A percentile compares a stretch with the other conserved stretches of the same genome.
These are phyloP conservation scores for Zophobas atratus DNA, from an alignment of 1,140 invertebrate species.

Conservation along the genomic window DNA sequence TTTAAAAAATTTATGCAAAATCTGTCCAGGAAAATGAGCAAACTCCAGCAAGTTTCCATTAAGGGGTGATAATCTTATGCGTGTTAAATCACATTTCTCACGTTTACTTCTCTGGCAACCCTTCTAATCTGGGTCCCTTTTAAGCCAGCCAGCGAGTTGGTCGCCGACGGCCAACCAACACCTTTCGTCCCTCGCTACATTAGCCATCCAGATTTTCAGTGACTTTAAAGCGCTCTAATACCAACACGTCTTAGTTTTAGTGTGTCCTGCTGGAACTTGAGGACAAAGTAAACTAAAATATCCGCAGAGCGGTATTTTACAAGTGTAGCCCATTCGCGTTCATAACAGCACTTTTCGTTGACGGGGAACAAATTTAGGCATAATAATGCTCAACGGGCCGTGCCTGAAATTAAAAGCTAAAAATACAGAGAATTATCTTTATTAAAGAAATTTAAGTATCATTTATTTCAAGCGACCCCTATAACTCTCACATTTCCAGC, in stretches of 20 bases:
- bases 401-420: slow-evolving; percentile 1
- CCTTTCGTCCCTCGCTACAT: slow-evolving; percentile 37
- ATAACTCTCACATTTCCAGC: slow-evolving; percentile 8
- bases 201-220: slow-evolving; percentile 39
- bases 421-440: slow-evolving; percentile 8
- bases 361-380: not conserved
- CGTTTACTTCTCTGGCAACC: slow-evolving; percentile 29
- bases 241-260: slow-evolving; percentile 33
- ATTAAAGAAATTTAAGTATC: slow-evolving; percentile 22
- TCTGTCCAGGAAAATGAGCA: not conserved
- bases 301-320: not conserved
- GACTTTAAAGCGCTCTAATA: slow-evolving; percentile 31
- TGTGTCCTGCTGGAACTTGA: slow-evolving; percentile 6
- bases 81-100: slow-evolving; percentile 31
- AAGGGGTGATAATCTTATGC: slow-evolving; percentile 36
- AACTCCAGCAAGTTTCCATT: slow-evolving; percentile 19
- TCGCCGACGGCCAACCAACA: slow-evolving; percentile 36
- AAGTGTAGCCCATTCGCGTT: not conserved
- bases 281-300: slow-evolving; percentile 4
- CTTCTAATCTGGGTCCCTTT: slow-evolving; percentile 40
- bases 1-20: no score
- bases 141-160: slow-evolving; percentile 36
- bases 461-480: slow-evolving; percentile 10
- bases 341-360: not conserved
- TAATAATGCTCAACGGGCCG: slow-evolving; percentile 9